Base-by-base conservation (phyloP, 2,797 vertebrate genomes). In the Fistularia commersonii region DNA sequence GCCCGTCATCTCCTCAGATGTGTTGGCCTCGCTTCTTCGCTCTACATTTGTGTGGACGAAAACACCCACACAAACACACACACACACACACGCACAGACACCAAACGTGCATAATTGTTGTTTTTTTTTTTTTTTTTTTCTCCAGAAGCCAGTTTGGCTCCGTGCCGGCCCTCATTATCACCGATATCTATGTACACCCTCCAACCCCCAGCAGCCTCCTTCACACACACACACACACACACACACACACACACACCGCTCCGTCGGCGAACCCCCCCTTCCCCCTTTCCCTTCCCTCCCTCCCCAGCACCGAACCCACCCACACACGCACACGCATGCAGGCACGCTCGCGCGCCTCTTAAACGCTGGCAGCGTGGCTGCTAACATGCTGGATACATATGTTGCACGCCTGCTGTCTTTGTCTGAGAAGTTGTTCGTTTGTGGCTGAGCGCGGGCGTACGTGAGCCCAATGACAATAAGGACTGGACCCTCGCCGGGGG, bases 401-500 rank as follows among this genome's bases (percentile, higher is more conserved):
- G 88, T 91, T 88, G 81, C 40, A 41, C 66, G 80, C 74, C 78
- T 80, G 84, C 86, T 82, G 82, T 87, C 87, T 91, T 91, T 90
- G 89, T 91, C 85, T 89, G 88, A 88, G 87, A 88, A 90, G 88
- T 91, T 89, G 87, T 89, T 83, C 79, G 82, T 87, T 85, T 79
- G 83, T 81, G 81, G 79, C 83, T 85, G 81, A 88, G 83, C 77
- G 74, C 65, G 67, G 80, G 84, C 74, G 75, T 89, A 91, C 89
- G 89, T 91, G 90, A 90, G 87, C 67, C 76, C 82, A 88, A 88
- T 92, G 85, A 87, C 84, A 91, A 91, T 84, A 80, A 90, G 81
- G 70, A 81, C 76, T 76, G 74, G 83, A 86, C 80, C 72, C 74
- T 75, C 36, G 49, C 75, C 57, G 60, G 38, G 74, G 77, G 72